Evolutionary conservation across 1,140 invertebrate species (phyloP).

Genomic region (Bombus huntii): DNA sequence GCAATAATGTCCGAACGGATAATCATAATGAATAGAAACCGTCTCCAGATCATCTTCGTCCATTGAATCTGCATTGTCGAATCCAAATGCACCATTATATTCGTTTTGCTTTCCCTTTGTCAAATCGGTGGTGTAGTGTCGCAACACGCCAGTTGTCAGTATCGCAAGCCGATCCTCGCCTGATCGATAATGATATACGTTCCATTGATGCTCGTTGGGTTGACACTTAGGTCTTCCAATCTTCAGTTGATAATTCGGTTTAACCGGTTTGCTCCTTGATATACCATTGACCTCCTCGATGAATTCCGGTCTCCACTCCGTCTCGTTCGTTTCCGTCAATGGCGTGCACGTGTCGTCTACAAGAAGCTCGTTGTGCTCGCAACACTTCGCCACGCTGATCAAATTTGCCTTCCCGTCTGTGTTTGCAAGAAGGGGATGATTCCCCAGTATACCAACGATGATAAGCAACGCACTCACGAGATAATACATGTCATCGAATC

Average conservation of each 20-base stretch:
- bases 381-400: slow-evolving; percentile 86
- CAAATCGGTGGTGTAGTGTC: slow-evolving; percentile 86
- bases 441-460: slow-evolving; percentile 16
- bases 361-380: slow-evolving; percentile 87
- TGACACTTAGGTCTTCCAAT: slow-evolving; percentile 88
- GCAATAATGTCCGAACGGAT: slow-evolving; percentile 89
- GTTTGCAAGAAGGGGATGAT: slow-evolving; percentile 52
- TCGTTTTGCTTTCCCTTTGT: slow-evolving; percentile 49
- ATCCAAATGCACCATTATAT: slow-evolving; percentile 79
- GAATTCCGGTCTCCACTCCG: slow-evolving; percentile 77
- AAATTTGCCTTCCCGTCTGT: slow-evolving; percentile 48
- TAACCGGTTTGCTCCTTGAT: background rate
- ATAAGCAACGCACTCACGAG: slow-evolving; percentile 50
- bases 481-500: slow-evolving; percentile 65
- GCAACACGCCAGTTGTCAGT: slow-evolving; percentile 86
- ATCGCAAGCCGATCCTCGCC: slow-evolving; percentile 86
- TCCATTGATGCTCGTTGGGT: slow-evolving; percentile 86
- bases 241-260: slow-evolving; percentile 71
- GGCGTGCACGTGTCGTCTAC: slow-evolving; percentile 86
- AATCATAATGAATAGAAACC: slow-evolving; percentile 86
- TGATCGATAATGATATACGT: slow-evolving; percentile 87
- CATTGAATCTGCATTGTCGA: slow-evolving; percentile 70
- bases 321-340: slow-evolving; percentile 84
- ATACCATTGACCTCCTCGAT: slow-evolving; percentile 56
- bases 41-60: slow-evolving; percentile 75